These are phyloP conservation scores for Hydrolagus colliei DNA, from an alignment of 2,797 vertebrate species.

Conservation along the genomic window DNA sequence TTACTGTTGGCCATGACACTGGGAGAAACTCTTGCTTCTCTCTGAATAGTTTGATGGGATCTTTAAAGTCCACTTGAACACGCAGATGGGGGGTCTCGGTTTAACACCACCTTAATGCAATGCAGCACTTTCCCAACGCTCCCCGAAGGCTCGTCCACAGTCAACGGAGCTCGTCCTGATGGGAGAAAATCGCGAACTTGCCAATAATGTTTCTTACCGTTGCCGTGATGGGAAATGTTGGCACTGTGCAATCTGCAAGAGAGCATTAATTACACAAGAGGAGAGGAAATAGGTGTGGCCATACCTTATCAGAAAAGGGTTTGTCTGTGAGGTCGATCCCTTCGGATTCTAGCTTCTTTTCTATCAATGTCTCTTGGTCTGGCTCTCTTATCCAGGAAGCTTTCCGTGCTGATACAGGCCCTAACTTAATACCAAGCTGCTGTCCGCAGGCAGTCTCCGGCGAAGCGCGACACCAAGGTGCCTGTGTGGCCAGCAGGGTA, in stretches of 20 bases:
- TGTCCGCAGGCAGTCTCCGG: slow-evolving; percentile 56
- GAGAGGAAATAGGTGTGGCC: slow-evolving; percentile 9
- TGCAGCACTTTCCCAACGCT: neutral
- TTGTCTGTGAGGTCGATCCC: slow-evolving; percentile 92
- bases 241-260: neutral
- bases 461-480: slow-evolving; percentile 71
- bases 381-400: slow-evolving; percentile 66
- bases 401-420: slow-evolving; percentile 61
- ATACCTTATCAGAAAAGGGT: slow-evolving; percentile 93
- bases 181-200: no score
- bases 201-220: no score
- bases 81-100: no score
- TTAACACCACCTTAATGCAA: neutral
- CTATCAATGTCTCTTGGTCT: slow-evolving; percentile 74
- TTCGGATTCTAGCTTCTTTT: slow-evolving; percentile 75
- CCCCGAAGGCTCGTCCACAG: slow-evolving; percentile 36
- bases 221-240: no score
- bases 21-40: no score
- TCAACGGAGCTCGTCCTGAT: slow-evolving; percentile 36
- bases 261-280: neutral
- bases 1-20: no score
- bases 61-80: no score
- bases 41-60: no score
- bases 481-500: slow-evolving; percentile 54
- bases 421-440: slow-evolving; percentile 69